Evolutionary conservation across 2,113 vertebrate species (phyloP).

Genomic region (Aegithalos caudatus): DNA sequence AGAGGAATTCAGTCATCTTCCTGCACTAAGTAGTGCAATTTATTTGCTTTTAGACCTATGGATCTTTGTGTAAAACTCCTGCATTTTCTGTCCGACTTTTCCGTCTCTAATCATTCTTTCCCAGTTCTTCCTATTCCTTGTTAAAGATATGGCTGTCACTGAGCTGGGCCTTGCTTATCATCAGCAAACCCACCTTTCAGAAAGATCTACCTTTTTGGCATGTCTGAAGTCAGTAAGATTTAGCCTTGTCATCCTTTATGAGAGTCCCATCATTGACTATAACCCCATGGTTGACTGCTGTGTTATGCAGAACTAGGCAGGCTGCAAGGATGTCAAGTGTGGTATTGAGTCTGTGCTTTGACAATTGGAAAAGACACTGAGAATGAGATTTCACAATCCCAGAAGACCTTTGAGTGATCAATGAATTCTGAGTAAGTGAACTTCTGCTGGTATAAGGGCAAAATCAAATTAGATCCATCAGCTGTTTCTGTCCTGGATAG

Average conservation of each 20-base stretch:
- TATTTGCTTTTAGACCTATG: neutral
- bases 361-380: conserved; percentile 25
- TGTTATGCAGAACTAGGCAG: conserved; percentile 13
- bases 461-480: conserved; percentile 57
- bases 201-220: neutral
- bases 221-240: conserved; percentile 33
- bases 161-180: neutral
- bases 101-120: neutral
- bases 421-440: conserved; percentile 47
- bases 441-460: conserved; percentile 41
- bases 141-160: neutral
- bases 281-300: conserved; percentile 16
- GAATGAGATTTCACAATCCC: conserved; percentile 52
- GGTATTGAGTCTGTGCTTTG: conserved; percentile 9
- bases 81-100: accelerated
- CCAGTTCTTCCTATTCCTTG: neutral
- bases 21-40: neutral
- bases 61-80: neutral
- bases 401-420: conserved; percentile 34
- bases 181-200: conserved; percentile 9
- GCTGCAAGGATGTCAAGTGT: neutral
- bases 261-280: conserved; percentile 30
- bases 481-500: conserved; percentile 20
- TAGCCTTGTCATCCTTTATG: conserved; percentile 47
- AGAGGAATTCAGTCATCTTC: neutral